These are phyloP conservation scores for Tinamus guttatus DNA, from an alignment of 2,113 vertebrate genomes.

Conservation along the genomic window DNA sequence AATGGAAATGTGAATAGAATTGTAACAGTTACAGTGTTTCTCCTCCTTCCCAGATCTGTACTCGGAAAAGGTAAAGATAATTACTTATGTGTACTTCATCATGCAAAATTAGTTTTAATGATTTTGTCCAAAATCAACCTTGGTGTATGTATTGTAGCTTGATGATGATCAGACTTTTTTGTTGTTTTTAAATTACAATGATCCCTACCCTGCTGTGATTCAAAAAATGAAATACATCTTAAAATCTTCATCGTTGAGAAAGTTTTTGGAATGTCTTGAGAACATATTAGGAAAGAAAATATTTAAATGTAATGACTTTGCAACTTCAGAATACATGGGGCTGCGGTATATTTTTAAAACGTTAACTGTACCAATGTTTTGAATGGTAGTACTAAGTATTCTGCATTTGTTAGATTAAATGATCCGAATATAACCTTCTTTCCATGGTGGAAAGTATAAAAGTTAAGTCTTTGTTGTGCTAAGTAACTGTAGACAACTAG, in stretches of 20 bases:
- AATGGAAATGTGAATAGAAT: neutral
- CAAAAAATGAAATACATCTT: neutral
- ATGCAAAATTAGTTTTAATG: neutral
- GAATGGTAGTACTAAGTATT: neutral
- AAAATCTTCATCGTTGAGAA: neutral
- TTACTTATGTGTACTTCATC: too few relatives aligned
- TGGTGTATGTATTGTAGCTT: neutral
- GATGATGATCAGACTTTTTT: neutral
- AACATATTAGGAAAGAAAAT: neutral
- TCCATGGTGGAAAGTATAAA: neutral
- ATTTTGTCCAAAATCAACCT: neutral
- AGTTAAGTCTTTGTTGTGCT: neutral
- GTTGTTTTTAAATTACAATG: neutral
- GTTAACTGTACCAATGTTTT: neutral
- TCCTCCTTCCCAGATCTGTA: neutral
- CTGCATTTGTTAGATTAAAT: neutral
- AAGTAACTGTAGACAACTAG: neutral
- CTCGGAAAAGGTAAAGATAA: neutral
- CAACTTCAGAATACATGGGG: neutral
- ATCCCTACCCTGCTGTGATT: neutral
- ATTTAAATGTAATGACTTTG: neutral
- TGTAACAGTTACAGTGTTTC: neutral
- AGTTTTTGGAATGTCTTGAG: neutral
- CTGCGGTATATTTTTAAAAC: neutral
- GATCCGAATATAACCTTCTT: neutral